Percentiles rank a stretch among this genome's conserved stretches.
Evolutionary conservation across 1,140 invertebrate species (phyloP).

Genomic region (Heliconius hewitsoni): DNA sequence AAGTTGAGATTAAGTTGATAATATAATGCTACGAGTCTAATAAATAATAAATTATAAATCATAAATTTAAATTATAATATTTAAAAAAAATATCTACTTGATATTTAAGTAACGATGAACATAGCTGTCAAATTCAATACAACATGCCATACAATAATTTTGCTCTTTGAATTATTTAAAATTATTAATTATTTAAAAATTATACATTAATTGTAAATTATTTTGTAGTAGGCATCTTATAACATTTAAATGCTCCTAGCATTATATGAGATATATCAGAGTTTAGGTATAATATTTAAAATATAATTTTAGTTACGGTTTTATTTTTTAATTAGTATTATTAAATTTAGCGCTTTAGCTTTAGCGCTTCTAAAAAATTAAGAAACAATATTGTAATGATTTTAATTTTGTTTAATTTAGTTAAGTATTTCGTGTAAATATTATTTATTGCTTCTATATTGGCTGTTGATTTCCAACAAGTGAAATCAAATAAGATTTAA

Average conservation of each 20-base stretch:
- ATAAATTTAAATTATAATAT: not conserved
- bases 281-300: not conserved
- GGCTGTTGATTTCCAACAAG: constrained; percentile 1
- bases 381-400: not conserved
- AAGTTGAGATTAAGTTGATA: constrained; percentile 24
- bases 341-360: not conserved
- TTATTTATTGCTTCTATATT: constrained; percentile 35
- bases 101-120: no score
- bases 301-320: not conserved
- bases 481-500: not conserved
- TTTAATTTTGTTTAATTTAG: not conserved
- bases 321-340: not conserved
- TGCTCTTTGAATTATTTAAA: not conserved
- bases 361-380: not conserved
- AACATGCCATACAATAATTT: not conserved
- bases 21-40: constrained; percentile 7
- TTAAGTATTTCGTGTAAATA: constrained; percentile 36
- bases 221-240: not conserved
- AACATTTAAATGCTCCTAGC: not conserved
- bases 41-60: no score
- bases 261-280: not conserved
- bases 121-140: not conserved
- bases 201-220: not conserved
- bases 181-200: not conserved
- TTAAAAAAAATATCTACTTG: not conserved